phyloP scores from a whole-genome alignment of 2,113 vertebrate species.

The Ptilonorhynchus violaceus region DNA sequence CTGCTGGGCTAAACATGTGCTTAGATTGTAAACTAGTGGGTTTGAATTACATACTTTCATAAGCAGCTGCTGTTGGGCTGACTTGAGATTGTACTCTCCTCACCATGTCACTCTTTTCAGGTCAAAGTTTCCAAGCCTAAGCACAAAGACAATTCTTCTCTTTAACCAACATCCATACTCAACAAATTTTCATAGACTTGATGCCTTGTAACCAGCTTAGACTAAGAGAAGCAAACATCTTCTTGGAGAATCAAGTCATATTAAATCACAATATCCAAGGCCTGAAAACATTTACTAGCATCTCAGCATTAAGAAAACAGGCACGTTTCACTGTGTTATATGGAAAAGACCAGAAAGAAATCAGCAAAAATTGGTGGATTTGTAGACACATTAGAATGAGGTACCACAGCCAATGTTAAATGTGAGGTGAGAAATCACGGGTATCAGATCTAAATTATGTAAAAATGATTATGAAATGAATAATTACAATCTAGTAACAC shows the following conservation, averaged over 20 bases:
- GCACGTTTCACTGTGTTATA: not conserved
- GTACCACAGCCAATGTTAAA: not conserved
- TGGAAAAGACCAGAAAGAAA: not conserved
- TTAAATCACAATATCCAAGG: not conserved
- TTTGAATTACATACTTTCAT: conserved; percentile 1
- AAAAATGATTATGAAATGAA: not conserved
- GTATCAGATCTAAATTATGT: not conserved
- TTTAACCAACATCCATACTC: not conserved
- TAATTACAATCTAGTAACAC: not conserved
- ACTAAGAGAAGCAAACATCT: not conserved
- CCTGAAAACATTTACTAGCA: not conserved
- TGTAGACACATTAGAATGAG: not conserved
- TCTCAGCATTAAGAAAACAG: not conserved
- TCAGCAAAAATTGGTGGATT: not conserved
- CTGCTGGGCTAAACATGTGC: conserved; percentile 29
- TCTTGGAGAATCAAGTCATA: not conserved
- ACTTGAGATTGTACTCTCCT: not conserved
- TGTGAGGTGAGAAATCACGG: not conserved
- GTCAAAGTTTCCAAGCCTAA: not conserved
- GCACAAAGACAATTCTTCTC: not conserved
- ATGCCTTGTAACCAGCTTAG: not conserved
- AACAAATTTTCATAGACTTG: not conserved
- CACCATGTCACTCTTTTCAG: not conserved
- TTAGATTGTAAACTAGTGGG: not conserved
- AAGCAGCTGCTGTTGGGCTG: not conserved